These are phyloP conservation scores for Gandaritis pyraliata DNA, from an alignment of 2,888 invertebrate species.

Conservation along the genomic window DNA sequence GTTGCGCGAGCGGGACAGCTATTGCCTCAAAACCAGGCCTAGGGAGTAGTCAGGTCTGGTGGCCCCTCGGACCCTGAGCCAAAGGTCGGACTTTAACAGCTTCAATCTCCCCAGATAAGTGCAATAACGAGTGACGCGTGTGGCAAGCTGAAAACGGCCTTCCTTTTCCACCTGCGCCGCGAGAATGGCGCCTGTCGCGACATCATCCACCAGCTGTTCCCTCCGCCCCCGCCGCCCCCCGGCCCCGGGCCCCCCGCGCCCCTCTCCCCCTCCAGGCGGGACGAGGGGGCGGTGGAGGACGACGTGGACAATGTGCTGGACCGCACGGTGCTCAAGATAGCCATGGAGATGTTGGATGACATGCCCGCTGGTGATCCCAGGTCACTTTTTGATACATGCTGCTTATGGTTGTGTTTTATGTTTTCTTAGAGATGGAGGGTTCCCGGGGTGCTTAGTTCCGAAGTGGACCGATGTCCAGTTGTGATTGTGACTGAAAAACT, in stretches of 20 bases:
- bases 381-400: constrained; percentile 72
- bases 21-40: too few relatives aligned
- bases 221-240: constrained; percentile 42
- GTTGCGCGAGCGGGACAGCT: too few relatives aligned
- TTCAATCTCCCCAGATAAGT: constrained; percentile 58
- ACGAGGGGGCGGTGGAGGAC: constrained; percentile 35
- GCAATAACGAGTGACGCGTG: constrained; percentile 65
- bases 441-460: too few relatives aligned
- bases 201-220: constrained; percentile 60
- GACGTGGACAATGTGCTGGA: constrained; percentile 68
- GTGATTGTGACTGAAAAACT: too few relatives aligned
- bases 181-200: constrained; percentile 54
- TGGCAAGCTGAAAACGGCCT: constrained; percentile 88
- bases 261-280: too few relatives aligned
- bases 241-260: constrained; percentile 35
- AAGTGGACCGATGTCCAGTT: too few relatives aligned
- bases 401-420: too few relatives aligned
- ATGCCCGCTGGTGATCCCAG: constrained; percentile 94
- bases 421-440: too few relatives aligned
- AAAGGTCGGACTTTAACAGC: too few relatives aligned
- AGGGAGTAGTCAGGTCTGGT: too few relatives aligned
- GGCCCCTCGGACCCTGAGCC: too few relatives aligned
- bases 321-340: constrained; percentile 79
- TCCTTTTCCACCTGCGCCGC: constrained; percentile 89
- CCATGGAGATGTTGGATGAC: constrained; percentile 93